Conservation (phyloP, 2,888 invertebrate genomes). For the Tetranychus truncatus region DNA sequence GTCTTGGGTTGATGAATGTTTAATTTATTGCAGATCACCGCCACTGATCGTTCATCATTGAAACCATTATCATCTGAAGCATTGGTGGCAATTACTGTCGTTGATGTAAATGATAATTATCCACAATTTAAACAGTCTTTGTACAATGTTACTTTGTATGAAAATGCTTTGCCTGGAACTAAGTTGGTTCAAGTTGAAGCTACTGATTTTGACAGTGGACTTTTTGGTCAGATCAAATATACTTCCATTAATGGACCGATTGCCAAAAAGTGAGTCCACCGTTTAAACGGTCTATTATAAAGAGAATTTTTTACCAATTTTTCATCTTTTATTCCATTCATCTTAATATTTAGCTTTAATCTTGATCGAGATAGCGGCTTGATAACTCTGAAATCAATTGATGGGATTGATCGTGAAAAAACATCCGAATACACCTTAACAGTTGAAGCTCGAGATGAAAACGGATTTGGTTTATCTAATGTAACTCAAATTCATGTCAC, state of each 20-base stretch:
- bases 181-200: slow-evolving; percentile 30
- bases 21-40: slow-evolving; percentile 23
- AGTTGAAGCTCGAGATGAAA: slow-evolving; percentile 32
- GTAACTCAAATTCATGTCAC: slow-evolving; percentile 24
- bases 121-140: slow-evolving; percentile 30
- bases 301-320: background rate
- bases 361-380: slow-evolving; percentile 25
- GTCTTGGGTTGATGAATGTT: background rate
- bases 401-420: slow-evolving; percentile 30
- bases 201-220: slow-evolving; percentile 25
- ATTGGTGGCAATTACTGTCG: slow-evolving; percentile 30
- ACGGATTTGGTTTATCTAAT: slow-evolving; percentile 24
- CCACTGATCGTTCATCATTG: slow-evolving; percentile 26
- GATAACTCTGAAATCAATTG: slow-evolving; percentile 28
- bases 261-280: slow-evolving; percentile 22
- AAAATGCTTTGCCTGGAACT: slow-evolving; percentile 33
- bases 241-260: slow-evolving; percentile 27
- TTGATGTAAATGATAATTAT: slow-evolving; percentile 34
- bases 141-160: slow-evolving; percentile 30
- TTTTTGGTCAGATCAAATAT: slow-evolving; percentile 25
- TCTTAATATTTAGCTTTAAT: background rate
- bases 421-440: slow-evolving; percentile 27
- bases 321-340: background rate
- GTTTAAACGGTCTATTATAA: background rate
- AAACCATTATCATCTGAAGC: slow-evolving; percentile 23